Evolutionary conservation across 2,113 vertebrate species (phyloP).

Genomic region (Silurus glanis): DNA sequence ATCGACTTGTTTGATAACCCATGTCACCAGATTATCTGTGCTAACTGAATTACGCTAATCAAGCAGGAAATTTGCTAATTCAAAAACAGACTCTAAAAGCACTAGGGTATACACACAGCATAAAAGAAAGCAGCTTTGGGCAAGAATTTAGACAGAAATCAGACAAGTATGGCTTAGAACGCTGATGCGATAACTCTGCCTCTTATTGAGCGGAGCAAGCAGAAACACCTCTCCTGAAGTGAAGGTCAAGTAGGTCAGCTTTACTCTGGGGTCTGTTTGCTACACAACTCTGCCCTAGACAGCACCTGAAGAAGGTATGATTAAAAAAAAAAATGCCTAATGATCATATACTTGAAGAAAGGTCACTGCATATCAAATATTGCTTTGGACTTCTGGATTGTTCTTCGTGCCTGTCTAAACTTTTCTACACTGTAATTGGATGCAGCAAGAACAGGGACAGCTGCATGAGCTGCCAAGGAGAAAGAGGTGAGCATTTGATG

Average conservation of each 20-base stretch:
- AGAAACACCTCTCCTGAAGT: conserved; percentile 20
- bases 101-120: background rate
- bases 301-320: background rate
- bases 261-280: background rate
- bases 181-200: background rate
- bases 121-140: background rate
- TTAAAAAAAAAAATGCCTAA: conserved; percentile 42
- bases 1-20: background rate
- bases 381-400: background rate
- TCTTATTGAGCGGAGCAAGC: background rate
- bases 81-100: background rate
- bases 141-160: conserved; percentile 1
- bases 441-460: background rate
- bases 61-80: background rate
- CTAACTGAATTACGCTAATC: background rate
- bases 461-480: background rate
- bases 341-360: conserved; percentile 49
- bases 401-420: background rate
- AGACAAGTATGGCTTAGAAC: background rate
- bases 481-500: conserved; percentile 11
- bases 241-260: conserved; percentile 35
- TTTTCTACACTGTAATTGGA: conserved; percentile 6
- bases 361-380: conserved; percentile 53
- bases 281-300: background rate
- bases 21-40: background rate